Evolutionary conservation across 1,140 invertebrate species (phyloP).

Genomic region (Drosophila trapezifrons): DNA sequence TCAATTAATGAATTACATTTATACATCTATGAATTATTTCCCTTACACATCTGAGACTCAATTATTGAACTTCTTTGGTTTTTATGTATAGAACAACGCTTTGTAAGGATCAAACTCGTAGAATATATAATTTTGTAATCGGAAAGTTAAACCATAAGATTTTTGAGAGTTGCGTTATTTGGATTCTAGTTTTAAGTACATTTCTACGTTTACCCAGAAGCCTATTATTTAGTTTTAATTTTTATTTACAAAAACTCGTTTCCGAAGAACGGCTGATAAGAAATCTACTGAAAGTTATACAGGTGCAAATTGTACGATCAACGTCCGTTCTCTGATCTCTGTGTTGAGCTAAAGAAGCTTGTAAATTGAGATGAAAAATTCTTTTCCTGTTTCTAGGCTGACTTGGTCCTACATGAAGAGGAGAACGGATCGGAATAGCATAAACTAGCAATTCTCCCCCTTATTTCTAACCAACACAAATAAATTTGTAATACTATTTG

Average conservation of each 20-base stretch:
- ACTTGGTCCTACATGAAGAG: not conserved
- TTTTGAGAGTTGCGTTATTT: constrained; percentile 1
- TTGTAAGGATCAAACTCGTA: not conserved
- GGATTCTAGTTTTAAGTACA: not conserved
- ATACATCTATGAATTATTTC: not conserved
- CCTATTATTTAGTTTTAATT: constrained; percentile 11
- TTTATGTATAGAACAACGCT: not conserved
- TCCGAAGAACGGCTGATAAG: not conserved
- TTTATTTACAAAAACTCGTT: constrained; percentile 1
- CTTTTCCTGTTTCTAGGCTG: not conserved
- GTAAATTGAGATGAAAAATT: not conserved
- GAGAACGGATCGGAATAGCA: not conserved
- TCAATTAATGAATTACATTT: not conserved
- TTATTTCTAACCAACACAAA: constrained; percentile 5
- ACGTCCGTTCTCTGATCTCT: not conserved
- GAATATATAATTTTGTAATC: not conserved
- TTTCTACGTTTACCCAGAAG: not conserved
- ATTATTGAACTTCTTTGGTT: not conserved
- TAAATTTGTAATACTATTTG: constrained; percentile 9
- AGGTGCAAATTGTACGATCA: not conserved
- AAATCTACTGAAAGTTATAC: not conserved
- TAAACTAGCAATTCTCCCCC: not conserved
- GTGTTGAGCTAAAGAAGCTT: too few relatives aligned
- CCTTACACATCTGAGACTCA: not conserved
- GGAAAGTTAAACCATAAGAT: not conserved